A percentile compares a stretch with the other conserved stretches of the same genome.
Conservation (phyloP, 2,888 invertebrate genomes). For the Panopea generosa region DNA sequence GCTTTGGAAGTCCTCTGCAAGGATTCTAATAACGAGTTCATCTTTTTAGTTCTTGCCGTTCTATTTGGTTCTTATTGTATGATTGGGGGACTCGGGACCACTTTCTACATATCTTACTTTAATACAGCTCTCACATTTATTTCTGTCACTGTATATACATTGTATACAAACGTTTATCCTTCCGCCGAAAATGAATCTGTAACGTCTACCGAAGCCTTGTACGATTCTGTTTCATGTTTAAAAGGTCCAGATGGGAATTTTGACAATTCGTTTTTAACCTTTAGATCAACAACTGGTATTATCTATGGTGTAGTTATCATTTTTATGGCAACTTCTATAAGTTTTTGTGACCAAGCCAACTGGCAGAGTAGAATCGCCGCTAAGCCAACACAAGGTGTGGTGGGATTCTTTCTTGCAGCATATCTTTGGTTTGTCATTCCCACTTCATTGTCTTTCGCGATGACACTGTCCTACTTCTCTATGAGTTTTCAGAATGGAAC, state of each 20-base stretch:
- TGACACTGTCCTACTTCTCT: slow-evolving; percentile 71
- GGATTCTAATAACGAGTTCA: slow-evolving; percentile 75
- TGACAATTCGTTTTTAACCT: slow-evolving; percentile 71
- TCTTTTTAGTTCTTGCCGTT: slow-evolving; percentile 74
- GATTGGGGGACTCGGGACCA: slow-evolving; percentile 79
- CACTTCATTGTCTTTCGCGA: slow-evolving; percentile 73
- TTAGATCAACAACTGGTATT: slow-evolving; percentile 71
- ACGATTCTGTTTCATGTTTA: slow-evolving; percentile 67
- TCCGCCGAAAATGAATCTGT: slow-evolving; percentile 39
- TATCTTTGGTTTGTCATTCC: slow-evolving; percentile 81
- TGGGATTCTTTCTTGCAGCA: slow-evolving; percentile 80
- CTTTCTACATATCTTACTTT: slow-evolving; percentile 83
- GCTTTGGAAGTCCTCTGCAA: slow-evolving; percentile 67
- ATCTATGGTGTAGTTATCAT: slow-evolving; percentile 72
- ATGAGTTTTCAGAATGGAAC: slow-evolving; percentile 64
- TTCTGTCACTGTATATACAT: slow-evolving; percentile 70
- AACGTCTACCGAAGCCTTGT: slow-evolving; percentile 66
- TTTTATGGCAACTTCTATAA: slow-evolving; percentile 67
- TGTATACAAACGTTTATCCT: slow-evolving; percentile 65
- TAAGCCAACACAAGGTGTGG: slow-evolving; percentile 79
- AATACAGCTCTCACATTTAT: slow-evolving; percentile 78
- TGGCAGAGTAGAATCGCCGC: slow-evolving; percentile 83
- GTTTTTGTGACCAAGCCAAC: slow-evolving; percentile 79
- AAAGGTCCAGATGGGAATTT: slow-evolving; percentile 72
- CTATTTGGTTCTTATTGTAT: slow-evolving; percentile 78